Evolutionary conservation across 2,888 invertebrate species (phyloP).

Genomic region (Lepas anatifera): DNA sequence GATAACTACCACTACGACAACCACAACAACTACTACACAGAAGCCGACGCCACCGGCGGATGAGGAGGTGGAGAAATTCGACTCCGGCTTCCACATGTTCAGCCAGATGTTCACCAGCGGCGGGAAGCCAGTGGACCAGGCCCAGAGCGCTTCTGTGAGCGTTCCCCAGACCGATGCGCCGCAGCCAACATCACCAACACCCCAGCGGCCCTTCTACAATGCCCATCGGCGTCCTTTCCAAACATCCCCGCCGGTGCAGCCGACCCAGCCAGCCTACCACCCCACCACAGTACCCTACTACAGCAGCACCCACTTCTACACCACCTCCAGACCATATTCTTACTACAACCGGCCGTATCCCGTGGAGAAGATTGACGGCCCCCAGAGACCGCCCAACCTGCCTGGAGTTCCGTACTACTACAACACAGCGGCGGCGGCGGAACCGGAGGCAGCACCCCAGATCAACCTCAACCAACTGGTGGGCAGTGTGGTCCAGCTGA

Average conservation of each 20-base stretch:
- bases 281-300: not conserved
- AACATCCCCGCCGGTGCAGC: no score
- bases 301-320: not conserved
- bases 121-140: not conserved
- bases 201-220: not conserved
- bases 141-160: not conserved
- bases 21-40: not conserved
- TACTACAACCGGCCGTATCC: not conserved
- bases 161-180: not conserved
- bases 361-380: not conserved
- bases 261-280: not conserved
- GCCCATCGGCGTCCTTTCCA: not conserved
- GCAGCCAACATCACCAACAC: not conserved
- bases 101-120: not conserved
- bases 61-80: not conserved
- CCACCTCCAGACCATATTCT: not conserved
- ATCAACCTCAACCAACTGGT: constrained; percentile 5
- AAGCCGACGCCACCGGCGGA: not conserved
- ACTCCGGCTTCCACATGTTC: not conserved
- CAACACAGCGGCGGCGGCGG: not conserved
- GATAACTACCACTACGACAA: not conserved
- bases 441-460: not conserved
- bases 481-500: constrained; percentile 7
- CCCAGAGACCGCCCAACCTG: not conserved
- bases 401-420: constrained; percentile 3